These are phyloP conservation scores for Aselliscus stoliczkanus DNA, from an alignment of 2,797 vertebrate genomes.

Conservation along the genomic window DNA sequence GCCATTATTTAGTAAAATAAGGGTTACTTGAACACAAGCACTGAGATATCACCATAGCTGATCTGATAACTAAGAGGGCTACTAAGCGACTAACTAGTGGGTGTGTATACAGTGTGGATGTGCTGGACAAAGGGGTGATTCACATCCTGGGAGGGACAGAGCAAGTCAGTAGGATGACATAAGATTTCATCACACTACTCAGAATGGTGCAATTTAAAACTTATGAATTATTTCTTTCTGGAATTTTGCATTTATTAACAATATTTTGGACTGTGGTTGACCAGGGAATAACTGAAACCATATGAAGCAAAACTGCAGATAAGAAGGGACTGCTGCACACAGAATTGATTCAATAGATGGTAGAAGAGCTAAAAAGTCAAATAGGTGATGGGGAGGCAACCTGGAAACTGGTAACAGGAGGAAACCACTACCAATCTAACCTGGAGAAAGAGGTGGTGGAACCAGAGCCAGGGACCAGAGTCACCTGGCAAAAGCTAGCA, in stretches of 20 bases:
- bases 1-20: neutral
- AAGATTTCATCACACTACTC: neutral
- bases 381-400: neutral
- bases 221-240: neutral
- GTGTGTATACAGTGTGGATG: no score
- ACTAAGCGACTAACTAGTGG: neutral
- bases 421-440: neutral
- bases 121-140: no score
- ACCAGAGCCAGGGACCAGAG: neutral
- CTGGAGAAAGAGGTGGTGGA: neutral
- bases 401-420: neutral
- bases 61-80: neutral
- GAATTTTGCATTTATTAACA: neutral
- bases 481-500: neutral
- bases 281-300: neutral
- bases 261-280: neutral
- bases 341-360: neutral
- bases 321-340: neutral
- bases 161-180: neutral
- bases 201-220: neutral
- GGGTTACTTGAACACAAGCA: neutral
- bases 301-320: neutral
- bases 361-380: neutral
- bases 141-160: neutral
- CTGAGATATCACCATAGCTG: fast-evolving